Evolutionary conservation across 1,140 invertebrate genomes (phyloP), one percentile per base, ranked within the genome.

Genomic region (Belonocnema kinseyi): DNA sequence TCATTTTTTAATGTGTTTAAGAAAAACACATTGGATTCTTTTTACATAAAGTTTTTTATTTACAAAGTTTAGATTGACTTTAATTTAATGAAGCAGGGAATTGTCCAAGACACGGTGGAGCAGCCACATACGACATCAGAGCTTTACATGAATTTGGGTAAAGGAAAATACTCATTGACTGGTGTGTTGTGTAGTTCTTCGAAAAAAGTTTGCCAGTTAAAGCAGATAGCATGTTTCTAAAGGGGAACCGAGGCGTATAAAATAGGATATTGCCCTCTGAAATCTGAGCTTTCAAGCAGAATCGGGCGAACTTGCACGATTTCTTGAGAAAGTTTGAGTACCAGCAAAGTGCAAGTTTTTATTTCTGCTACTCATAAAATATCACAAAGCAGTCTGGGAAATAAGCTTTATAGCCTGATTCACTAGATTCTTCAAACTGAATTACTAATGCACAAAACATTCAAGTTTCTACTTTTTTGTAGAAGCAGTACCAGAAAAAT

Each of bases 101-200:
- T 21, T 12, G 4, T 19, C n/a, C 1, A 19, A 56, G 21, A 26
- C 3, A 26, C 21, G 21, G 21, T 26, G 21, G 21, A 26, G 21
- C 10, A 61, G 11, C 12, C 21, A 33, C 21, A 61, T 33, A 66
- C 16, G 14, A 66, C 33, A 66, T 66, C 33, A n/a, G 33, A 66
- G 40, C 61, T 66, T 66, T 40, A 66, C 26, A 66, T 26, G 26
- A 26, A 66, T 66, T 66, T 66, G 33, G 21, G 26, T 16, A 40
- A 66, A 66, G 61, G 61, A 66, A 66, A 46, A 46, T 66, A 66
- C 61, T 66, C 61, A 66, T 40, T 66, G 61, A 40, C 61, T 66
- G 61, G 61, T 66, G 61, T 40, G 13, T 6, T n/a, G 61, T 66
- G 61, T 40, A 46, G 61, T 66, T 66, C 13, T 66, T 66, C 13